A percentile compares a stretch with the other conserved stretches of the same genome.
phyloP scores from a whole-genome alignment of 2,888 invertebrate species.

The Trilocha varians region DNA sequence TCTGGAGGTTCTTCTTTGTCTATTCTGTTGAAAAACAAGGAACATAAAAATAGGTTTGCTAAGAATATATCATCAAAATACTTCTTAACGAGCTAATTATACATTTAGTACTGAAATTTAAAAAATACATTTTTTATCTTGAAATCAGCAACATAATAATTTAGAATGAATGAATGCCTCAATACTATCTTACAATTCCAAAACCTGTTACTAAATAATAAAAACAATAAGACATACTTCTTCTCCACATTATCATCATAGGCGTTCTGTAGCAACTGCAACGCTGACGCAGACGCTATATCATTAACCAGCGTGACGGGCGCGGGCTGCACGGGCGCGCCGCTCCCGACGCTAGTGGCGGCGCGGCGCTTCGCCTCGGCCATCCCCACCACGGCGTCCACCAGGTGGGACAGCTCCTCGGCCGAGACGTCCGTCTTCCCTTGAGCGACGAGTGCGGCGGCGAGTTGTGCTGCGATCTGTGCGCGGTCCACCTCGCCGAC shows the following conservation, averaged over 20 bases:
- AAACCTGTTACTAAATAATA: background rate
- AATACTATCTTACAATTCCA: too few species aligned
- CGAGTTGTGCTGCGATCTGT: conserved; percentile 86
- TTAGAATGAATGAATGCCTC: too few species aligned
- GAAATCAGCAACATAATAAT: too few species aligned
- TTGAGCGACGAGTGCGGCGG: conserved; percentile 83
- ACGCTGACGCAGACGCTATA: conserved; percentile 48
- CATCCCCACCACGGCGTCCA: conserved; percentile 80
- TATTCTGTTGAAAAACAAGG: conserved; percentile 28
- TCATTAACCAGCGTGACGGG: too few species aligned
- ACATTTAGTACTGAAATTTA: too few species aligned
- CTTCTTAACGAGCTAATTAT: too few species aligned
- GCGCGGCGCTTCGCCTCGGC: conserved; percentile 45
- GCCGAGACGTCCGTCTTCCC: conserved; percentile 87
- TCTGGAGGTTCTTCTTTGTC: conserved; percentile 44
- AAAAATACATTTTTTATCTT: too few species aligned
- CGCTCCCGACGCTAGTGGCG: conserved; percentile 3
- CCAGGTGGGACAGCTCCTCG: conserved; percentile 83
- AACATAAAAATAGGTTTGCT: too few species aligned
- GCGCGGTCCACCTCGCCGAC: conserved; percentile 84
- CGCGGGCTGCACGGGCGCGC: conserved; percentile 7
- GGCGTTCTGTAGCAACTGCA: conserved; percentile 61
- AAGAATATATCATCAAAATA: too few species aligned
- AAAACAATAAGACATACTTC: conserved; percentile 21
- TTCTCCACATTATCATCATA: conserved; percentile 57